Evolutionary conservation across 2,113 vertebrate species (phyloP).

Genomic region (Pseudopipra pipra): DNA sequence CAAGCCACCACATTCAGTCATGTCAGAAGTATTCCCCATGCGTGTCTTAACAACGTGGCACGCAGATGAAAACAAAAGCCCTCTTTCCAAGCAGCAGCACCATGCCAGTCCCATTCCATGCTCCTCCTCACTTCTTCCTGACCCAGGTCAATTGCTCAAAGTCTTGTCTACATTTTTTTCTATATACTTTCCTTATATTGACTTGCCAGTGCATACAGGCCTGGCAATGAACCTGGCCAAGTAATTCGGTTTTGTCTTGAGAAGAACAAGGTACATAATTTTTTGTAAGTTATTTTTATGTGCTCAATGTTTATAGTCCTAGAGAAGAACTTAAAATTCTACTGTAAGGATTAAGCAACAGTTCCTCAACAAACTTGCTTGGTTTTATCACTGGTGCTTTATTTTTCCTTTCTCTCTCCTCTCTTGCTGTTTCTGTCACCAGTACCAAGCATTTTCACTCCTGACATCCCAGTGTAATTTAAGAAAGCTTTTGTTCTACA

Average conservation of each 20-base stretch:
- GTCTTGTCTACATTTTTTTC: neutral
- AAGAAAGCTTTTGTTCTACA: neutral
- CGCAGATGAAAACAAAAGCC: neutral
- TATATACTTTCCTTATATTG: neutral
- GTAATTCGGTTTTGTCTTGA: neutral
- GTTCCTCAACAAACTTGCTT: neutral
- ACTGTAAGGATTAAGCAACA: neutral
- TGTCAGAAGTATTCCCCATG: neutral
- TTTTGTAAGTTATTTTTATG: neutral
- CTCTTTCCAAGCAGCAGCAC: neutral
- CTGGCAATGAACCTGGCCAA: neutral
- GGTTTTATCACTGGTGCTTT: neutral
- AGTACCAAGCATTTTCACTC: neutral
- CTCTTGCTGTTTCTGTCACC: neutral
- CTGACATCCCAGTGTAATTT: neutral
- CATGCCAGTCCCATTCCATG: neutral
- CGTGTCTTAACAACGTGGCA: fast-evolving
- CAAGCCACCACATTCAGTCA: neutral
- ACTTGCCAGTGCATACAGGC: neutral
- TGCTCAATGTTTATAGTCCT: neutral
- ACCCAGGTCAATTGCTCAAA: neutral
- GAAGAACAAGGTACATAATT: neutral
- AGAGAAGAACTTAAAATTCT: neutral
- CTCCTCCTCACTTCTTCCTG: neutral
- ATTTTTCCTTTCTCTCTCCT: neutral